Evolutionary conservation across 2,113 vertebrate species (phyloP).

Genomic region (Ctenomys sociabilis): DNA sequence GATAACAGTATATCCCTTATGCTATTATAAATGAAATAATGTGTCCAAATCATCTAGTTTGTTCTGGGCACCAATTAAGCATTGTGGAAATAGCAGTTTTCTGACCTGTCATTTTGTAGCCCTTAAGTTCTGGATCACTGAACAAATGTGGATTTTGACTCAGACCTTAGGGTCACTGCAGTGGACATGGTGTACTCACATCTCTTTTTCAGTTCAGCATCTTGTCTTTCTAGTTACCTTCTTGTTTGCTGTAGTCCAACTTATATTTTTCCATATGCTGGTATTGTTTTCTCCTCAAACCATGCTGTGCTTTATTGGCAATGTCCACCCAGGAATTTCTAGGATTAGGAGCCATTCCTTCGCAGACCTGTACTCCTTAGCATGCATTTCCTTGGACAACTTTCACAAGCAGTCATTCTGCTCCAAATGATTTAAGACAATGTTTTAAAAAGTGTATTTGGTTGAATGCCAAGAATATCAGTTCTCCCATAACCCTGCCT

Average conservation of each 20-base stretch:
- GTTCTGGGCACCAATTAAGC: background rate
- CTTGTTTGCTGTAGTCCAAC: background rate
- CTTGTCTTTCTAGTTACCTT: background rate
- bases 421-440: background rate
- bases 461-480: accelerated
- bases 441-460: background rate
- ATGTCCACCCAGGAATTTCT: too few species aligned
- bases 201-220: background rate
- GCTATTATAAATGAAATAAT: background rate
- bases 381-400: background rate
- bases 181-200: too few species aligned
- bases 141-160: background rate
- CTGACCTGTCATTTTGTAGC: background rate
- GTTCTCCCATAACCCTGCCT: background rate
- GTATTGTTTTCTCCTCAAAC: background rate
- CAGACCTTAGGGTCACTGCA: background rate
- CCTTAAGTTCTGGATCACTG: background rate
- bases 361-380: too few species aligned
- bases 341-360: background rate
- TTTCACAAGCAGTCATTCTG: background rate
- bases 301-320: background rate
- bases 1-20: background rate
- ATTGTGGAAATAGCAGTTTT: background rate
- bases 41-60: background rate
- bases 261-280: background rate